Evolutionary conservation across 2,797 vertebrate genomes (phyloP), one percentile per base, ranked within the genome.

Genomic region (Rousettus madagascariensis): DNA sequence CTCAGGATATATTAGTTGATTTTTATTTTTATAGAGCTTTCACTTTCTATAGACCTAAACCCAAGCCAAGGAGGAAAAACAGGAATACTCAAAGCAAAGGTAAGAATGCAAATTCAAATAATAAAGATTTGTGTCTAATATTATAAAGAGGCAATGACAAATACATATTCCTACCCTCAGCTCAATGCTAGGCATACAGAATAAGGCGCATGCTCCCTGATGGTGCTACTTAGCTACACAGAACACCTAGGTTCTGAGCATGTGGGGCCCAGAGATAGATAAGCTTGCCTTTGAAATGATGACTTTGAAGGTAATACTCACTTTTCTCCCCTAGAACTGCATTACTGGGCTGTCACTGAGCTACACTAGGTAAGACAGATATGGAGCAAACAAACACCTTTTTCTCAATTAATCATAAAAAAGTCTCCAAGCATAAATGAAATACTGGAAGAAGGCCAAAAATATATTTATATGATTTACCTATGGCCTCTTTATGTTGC

Each of bases 271-370:
- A 79, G 53, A 95, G 65, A 91, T 12, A 85, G 57, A 78, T 53
- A 94, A 74, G 38, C 4, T 43, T 91, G 55, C 3, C 77, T 91
- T 72, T 96, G 82, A 92, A 95, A 94, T 71, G 41, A 90, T 77
- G 61, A 61, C 82, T 96, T 78, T 82, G 82, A 94, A 97, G 36
- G 78, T 51, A 53, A 78, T 78, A 65, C 36, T 96, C 85, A 95
- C 46, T 92, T 93, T 95, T 95, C 82, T 94, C 59, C 61, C 63
- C 57, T 87, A 86, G 96, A 97, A 86, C 26, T 79, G 17, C 77
- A 96, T 96, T 92, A 94, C 68, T 41, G 8, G 9, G 46, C 53
- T 93, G 87, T 95, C 96, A 95, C 46, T 95, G 49, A 90, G 30
- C 57, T 92, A 33, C 3, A 69, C 17, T 91, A 83, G 72, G 33